Evolutionary conservation across 2,797 vertebrate genomes (phyloP), one percentile per base, ranked within the genome.

Genomic region (Decapterus maruadsi): DNA sequence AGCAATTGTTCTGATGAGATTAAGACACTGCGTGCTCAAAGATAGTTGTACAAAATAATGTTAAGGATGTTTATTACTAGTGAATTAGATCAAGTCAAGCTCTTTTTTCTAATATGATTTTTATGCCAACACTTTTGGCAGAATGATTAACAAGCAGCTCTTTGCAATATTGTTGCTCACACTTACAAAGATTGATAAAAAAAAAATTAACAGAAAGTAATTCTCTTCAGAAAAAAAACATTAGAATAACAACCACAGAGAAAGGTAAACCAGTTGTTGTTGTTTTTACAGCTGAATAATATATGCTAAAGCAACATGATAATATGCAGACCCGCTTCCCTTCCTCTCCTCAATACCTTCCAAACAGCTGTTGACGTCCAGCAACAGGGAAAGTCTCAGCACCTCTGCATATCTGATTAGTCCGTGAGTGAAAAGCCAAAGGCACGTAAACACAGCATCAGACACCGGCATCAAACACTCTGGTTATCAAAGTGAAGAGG

Each of bases 1-100:
- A 68, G 62, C 57, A 72, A 83, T 82, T 83, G 62, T 72, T 63
- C 80, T 80, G 56, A 89, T 77, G 71, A 75, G 61, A 87, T 89
- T 80, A 89, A 45, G 79, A 76, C 79, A 77, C 61, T 70, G 62
- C 65, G 71, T 7, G 42, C 29, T 67, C 4, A 19, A 40, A 81
- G 53, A 69, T 75, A 66, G 75, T 75, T 78, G 50, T n/a, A 68
- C 38, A 83, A 84, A 86, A 83, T 73, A 74, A 76, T 75, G 54
- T 75, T 67, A 42, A 45, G 36, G 69, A 87, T 72, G 61, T 70
- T 63, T 80, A 86, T 86, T 77, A 64, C 45, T 40, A 16, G 61
- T 13, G 77, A 74, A 87, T 84, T 68, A 77, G 65, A 82, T 82
- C 54, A 50, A 75, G 68, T 81, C 61, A 75, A 51, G 73, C 43